Conservation (phyloP, 2,113 vertebrate genomes). For the Ginglymostoma cirratum region DNA sequence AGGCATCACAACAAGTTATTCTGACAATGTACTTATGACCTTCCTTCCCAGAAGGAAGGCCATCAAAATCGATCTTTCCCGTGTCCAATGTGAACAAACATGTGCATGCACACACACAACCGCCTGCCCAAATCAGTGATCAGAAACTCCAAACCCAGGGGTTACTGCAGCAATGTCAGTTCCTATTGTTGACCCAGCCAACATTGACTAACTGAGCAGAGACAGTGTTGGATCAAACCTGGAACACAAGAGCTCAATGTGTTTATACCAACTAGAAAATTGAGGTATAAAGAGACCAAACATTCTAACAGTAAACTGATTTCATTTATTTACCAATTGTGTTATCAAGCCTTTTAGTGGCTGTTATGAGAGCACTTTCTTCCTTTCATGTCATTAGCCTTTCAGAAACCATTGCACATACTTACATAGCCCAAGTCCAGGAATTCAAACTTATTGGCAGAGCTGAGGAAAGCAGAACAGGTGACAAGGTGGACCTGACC, state of each 20-base stretch:
- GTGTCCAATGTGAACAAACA: not conserved
- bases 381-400: not conserved
- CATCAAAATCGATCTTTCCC: not conserved
- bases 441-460: constrained; percentile 84
- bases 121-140: no score
- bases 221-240: not conserved
- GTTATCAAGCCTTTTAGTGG: not conserved
- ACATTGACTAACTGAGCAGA: not conserved
- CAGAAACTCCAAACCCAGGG: not conserved
- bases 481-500: constrained; percentile 78
- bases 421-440: constrained; percentile 87
- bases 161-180: not conserved
- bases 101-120: not conserved
- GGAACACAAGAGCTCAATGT: not conserved
- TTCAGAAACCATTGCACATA: constrained; percentile 40
- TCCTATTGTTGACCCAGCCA: not conserved
- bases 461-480: constrained; percentile 82
- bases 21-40: not conserved
- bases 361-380: not conserved
- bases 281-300: not conserved
- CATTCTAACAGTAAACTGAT: not conserved
- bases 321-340: not conserved
- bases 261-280: not conserved
- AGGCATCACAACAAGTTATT: not conserved
- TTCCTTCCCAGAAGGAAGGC: not conserved